phyloP scores from a whole-genome alignment of 1,140 invertebrate genomes.

The Caenorhabditis elegans region WBcel235 BX284602.5:5785001-5785500 shows the following conservation, averaged over 20 bases:
- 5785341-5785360: constrained; percentile 65
- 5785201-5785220: constrained; percentile 45
- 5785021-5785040: constrained; percentile 58
- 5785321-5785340: constrained; percentile 66
- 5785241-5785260: constrained; percentile 19
- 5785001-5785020: constrained; percentile 51
- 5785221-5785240: constrained; percentile 52
- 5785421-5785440: constrained; percentile 57
- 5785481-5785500: constrained; percentile 59
- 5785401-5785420: constrained; percentile 62
- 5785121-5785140: constrained; percentile 58
- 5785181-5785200: constrained; percentile 37
- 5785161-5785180: constrained; percentile 52
- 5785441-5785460: not conserved
- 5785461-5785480: constrained; percentile 18
- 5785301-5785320: constrained; percentile 63
- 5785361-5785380: constrained; percentile 64
- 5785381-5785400: constrained; percentile 64
- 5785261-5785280: not conserved
- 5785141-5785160: constrained; percentile 57
- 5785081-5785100: not conserved
- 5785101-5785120: constrained; percentile 50
- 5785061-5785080: constrained; percentile 24
- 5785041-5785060: constrained; percentile 30
- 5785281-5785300: constrained; percentile 22